Base-by-base conservation (phyloP, 2,113 vertebrate species). In the Triplophysa dalaica region DNA sequence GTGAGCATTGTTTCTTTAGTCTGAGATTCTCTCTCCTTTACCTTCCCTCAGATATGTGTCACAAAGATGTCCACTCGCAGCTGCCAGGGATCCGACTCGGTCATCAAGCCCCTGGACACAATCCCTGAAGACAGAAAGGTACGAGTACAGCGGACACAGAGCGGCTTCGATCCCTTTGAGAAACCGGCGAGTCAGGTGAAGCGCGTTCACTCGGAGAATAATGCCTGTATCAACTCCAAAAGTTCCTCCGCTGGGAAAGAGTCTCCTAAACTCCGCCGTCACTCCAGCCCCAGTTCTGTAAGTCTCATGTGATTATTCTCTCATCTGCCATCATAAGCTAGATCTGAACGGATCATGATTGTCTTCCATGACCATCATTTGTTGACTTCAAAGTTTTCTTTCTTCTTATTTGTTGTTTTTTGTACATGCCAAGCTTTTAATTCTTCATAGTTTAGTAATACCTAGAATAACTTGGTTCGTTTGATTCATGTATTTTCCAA, bases 51-150 rank as follows among this genome's bases (percentile, higher is more conserved):
- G 97, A 98, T 98, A 99, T 99, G 97, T 93, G 96, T 97, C 94
- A 95, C 96, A 90, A 98, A 97, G 95, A 99, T 99, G 97, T 98
- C 97, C 87, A 97, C 95, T 93, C 95, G 94, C 90, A 95, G 96
- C 92, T 95, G 94, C 92, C 96, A 95, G 94, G 96, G 95, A 93
- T 93, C 94, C 83, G 97, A 98, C 91, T 96, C 96, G 75, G 93
- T 97, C 91, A 95, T 97, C 94, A 97, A 96, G 89, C 95, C 94
- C 87, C 91, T 98, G 92, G 97, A 97, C 91, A 95, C 97, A 90
- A 98, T 99, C 94, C 97, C 97, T 93, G 97, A 99, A 87, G 97
- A 97, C 91, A 96, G 95, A 88, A 97, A 98, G 92, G 95, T 96
- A 84, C 93, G 94, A 26, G 97, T 98, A 80, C 97, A 99, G 91